Conservation (phyloP, 2,797 vertebrate species). For the Heterohyrax brucei region DNA sequence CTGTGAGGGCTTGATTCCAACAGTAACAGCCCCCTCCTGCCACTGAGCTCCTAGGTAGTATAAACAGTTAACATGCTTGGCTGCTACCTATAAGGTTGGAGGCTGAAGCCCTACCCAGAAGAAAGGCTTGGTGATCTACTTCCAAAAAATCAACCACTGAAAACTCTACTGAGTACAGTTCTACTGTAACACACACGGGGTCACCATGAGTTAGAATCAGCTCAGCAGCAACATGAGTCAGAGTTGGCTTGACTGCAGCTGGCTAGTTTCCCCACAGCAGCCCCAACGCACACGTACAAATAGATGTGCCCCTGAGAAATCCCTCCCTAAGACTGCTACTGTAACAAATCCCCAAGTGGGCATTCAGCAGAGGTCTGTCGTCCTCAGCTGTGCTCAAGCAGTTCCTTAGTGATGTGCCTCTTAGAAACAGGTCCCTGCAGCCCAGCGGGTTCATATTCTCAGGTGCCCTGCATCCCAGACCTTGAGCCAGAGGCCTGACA, state of each 20-base stretch:
- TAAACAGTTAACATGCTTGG: too few species aligned
- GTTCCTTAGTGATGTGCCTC: neutral
- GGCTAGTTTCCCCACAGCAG: neutral
- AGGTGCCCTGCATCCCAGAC: neutral
- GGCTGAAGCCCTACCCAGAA: neutral
- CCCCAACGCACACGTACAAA: neutral
- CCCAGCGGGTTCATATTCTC: neutral
- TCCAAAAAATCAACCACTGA: neutral
- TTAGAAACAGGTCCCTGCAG: neutral
- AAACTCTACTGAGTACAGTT: neutral
- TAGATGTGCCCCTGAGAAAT: neutral
- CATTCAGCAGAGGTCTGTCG: accelerated
- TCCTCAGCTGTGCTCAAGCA: accelerated
- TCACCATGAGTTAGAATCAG: neutral
- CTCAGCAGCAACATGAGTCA: neutral
- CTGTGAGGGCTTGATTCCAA: neutral
- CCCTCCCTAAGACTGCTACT: neutral
- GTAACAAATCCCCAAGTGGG: accelerated
- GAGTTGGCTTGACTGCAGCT: neutral
- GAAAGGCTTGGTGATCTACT: neutral
- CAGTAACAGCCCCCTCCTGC: too few species aligned
- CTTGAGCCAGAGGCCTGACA: neutral
- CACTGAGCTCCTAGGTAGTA: neutral
- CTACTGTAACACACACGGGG: neutral
- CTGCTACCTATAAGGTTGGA: neutral